A percentile compares a stretch with the other conserved stretches of the same genome.
Conservation (phyloP, 2,797 vertebrate species). For the Distichodus sexfasciatus region DNA sequence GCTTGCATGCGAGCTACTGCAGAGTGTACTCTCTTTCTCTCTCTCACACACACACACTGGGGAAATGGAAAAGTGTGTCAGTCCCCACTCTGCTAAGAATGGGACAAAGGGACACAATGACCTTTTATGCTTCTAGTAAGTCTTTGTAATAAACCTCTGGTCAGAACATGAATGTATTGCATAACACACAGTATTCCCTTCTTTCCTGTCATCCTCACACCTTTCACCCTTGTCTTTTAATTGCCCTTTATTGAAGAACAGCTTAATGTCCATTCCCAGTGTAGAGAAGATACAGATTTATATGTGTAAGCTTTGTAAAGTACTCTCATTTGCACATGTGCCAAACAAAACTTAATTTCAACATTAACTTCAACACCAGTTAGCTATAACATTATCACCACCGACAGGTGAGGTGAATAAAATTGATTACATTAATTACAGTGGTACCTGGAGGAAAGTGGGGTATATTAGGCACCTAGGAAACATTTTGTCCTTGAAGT, state of each 20-base stretch:
- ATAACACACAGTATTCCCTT: not conserved
- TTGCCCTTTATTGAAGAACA: not conserved
- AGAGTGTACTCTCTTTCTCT: no score
- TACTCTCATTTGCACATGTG: no score
- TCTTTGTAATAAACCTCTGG: constrained; percentile 11
- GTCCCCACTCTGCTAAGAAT: constrained; percentile 19
- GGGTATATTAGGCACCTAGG: no score
- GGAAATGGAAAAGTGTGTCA: constrained; percentile 39
- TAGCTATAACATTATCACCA: no score
- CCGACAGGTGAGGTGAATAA: no score
- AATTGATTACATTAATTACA: no score
- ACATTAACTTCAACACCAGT: no score
- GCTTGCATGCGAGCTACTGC: constrained; percentile 2
- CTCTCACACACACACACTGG: constrained; percentile 30
- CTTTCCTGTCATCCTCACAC: not conserved
- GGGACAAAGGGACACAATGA: constrained; percentile 32
- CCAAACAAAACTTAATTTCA: no score
- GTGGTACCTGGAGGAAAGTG: no score
- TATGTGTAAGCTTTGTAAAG: no score
- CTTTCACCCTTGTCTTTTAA: not conserved
- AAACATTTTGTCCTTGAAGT: no score
- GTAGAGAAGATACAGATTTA: not conserved
- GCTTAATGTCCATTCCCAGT: not conserved
- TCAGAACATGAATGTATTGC: not conserved
- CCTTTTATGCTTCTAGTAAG: constrained; percentile 27